phyloP scores from a whole-genome alignment of 2,797 vertebrate species.

The Gorsachius magnificus region DNA sequence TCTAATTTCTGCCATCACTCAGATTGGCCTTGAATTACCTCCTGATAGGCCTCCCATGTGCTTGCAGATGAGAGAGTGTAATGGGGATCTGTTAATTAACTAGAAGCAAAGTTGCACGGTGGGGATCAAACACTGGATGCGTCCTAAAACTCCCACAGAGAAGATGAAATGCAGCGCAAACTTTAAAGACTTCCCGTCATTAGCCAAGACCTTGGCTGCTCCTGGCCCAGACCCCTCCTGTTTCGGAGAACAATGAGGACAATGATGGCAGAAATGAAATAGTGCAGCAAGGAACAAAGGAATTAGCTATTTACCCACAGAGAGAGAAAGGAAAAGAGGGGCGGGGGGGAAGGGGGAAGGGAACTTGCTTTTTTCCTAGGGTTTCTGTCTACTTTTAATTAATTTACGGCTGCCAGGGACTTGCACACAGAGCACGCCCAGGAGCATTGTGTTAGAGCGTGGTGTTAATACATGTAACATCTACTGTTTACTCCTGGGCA shows the following conservation, averaged over 20 bases:
- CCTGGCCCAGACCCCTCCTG: constrained; percentile 88
- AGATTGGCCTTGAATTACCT: constrained; percentile 85
- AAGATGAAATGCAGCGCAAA: constrained; percentile 95
- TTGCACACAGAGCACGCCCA: constrained; percentile 60
- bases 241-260: constrained; percentile 85
- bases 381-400: constrained; percentile 83
- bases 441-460: not conserved
- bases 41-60: constrained; percentile 82
- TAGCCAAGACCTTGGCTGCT: constrained; percentile 94
- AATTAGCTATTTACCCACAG: constrained; percentile 81
- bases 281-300: constrained; percentile 83
- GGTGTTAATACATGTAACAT: constrained; percentile 49
- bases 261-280: constrained; percentile 84
- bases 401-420: constrained; percentile 78
- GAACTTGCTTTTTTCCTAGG: constrained; percentile 68
- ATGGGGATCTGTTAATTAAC: constrained; percentile 95
- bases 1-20: constrained; percentile 82
- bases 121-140: constrained; percentile 94
- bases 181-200: constrained; percentile 99
- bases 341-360: constrained; percentile 19
- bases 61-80: constrained; percentile 85
- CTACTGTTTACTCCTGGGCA: constrained; percentile 55
- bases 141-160: constrained; percentile 91
- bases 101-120: constrained; percentile 86
- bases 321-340: constrained; percentile 69